Evolutionary conservation across 2,797 vertebrate species (phyloP).

Genomic region (Pantherophis vulpinus): DNA sequence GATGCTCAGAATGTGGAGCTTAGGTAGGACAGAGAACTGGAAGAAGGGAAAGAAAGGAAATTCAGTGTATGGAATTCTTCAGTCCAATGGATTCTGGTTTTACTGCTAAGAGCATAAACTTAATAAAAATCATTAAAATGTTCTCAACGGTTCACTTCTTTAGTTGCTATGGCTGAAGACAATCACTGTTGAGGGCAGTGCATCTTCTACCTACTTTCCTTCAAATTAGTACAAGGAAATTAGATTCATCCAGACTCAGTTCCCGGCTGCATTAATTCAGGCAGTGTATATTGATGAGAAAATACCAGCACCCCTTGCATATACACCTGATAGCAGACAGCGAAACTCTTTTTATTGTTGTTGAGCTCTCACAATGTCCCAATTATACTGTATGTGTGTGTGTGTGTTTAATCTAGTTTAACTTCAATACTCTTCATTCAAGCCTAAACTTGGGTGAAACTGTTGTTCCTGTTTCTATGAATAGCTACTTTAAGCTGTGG

Average conservation of each 20-base stretch:
- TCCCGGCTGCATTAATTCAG: background rate
- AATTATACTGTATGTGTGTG: background rate
- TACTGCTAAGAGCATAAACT: background rate
- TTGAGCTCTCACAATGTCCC: background rate
- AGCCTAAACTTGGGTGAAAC: background rate
- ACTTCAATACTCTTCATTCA: background rate
- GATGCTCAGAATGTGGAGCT: constrained; percentile 44
- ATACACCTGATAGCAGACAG: background rate
- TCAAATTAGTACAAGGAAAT: background rate
- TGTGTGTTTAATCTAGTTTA: background rate
- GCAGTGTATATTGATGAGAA: background rate
- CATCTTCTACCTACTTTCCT: background rate
- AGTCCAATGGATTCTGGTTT: background rate
- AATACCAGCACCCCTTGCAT: background rate
- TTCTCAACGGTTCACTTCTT: background rate
- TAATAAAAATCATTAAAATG: background rate
- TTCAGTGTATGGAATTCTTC: background rate
- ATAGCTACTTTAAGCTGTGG: background rate
- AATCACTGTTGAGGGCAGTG: background rate
- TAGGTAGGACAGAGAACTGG: constrained; percentile 91
- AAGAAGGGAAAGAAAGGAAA: constrained; percentile 18
- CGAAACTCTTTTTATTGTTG: background rate
- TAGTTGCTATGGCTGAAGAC: background rate
- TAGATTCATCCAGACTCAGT: background rate
- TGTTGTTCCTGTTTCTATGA: background rate